Percentiles rank a stretch among this genome's conserved stretches.
Evolutionary conservation across 2,113 vertebrate species (phyloP).

Genomic region (Gallinago undulata): DNA sequence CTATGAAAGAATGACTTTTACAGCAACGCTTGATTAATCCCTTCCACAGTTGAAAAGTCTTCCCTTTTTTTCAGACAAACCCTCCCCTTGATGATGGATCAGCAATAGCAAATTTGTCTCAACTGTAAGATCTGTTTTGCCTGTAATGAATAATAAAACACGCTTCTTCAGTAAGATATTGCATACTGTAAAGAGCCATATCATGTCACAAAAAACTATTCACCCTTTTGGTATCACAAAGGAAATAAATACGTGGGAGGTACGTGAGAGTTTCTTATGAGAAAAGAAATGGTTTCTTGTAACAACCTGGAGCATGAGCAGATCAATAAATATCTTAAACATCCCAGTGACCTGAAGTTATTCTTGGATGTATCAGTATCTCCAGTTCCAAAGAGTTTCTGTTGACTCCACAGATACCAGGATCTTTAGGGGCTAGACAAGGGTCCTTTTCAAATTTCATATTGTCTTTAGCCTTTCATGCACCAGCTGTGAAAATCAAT

Average conservation of each 20-base stretch:
- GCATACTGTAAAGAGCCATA: not conserved
- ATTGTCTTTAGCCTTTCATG: slow-evolving; percentile 43
- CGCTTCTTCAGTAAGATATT: not conserved
- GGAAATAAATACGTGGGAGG: not conserved
- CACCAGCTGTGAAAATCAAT: slow-evolving; percentile 76
- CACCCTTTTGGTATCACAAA: not conserved
- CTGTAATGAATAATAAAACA: not conserved
- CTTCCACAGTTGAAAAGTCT: not conserved
- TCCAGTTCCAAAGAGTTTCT: not conserved
- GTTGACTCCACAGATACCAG: not conserved
- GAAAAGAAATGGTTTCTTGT: not conserved
- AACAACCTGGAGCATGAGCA: not conserved
- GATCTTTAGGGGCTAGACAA: slow-evolving; percentile 30
- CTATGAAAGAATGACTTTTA: slow-evolving; percentile 9
- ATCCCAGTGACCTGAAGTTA: not conserved
- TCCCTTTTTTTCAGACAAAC: not conserved
- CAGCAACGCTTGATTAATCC: not conserved
- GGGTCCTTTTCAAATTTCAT: slow-evolving; percentile 57
- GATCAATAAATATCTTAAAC: not conserved
- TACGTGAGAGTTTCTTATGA: not conserved
- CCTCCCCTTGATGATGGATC: not conserved
- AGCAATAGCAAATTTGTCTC: not conserved
- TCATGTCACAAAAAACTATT: not conserved
- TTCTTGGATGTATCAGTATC: not conserved
- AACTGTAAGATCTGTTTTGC: not conserved